Conservation (phyloP, 2,797 vertebrate species). For the Spondyliosoma cantharus region DNA sequence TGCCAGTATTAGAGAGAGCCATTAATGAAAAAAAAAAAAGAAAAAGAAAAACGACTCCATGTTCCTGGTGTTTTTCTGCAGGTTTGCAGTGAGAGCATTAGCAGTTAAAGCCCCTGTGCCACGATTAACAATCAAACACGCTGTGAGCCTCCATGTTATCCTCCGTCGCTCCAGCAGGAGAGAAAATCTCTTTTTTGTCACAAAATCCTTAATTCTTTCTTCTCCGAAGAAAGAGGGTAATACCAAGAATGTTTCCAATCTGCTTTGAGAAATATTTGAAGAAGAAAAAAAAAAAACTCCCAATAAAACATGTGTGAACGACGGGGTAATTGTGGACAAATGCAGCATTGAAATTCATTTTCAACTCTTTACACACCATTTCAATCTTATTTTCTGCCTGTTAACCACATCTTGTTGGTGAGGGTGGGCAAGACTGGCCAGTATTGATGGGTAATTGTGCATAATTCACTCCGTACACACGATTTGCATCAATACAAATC, state of each 20-base stretch:
- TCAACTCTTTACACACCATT: slow-evolving; percentile 99
- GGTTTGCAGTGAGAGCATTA: slow-evolving; percentile 88
- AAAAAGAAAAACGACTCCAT: slow-evolving; percentile 65
- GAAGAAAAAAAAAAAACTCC: slow-evolving; percentile 82
- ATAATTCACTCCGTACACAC: slow-evolving; percentile 94
- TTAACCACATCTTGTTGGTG: slow-evolving; percentile 99
- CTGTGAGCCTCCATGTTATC: slow-evolving; percentile 88
- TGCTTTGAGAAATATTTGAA: slow-evolving; percentile 93
- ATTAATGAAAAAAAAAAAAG: slow-evolving; percentile 81
- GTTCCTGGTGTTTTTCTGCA: slow-evolving; percentile 86
- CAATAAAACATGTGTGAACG: slow-evolving; percentile 99
- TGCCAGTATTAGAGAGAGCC: slow-evolving; percentile 82
- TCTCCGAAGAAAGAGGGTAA: slow-evolving; percentile 86
- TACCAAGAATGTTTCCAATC: slow-evolving; percentile 89
- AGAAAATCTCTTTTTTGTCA: slow-evolving; percentile 91
- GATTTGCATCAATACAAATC: slow-evolving; percentile 94
- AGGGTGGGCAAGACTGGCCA: slow-evolving; percentile 97
- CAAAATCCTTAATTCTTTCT: slow-evolving; percentile 91
- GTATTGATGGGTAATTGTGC: slow-evolving; percentile 97
- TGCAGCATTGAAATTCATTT: slow-evolving; percentile 99
- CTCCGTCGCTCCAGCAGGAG: slow-evolving; percentile 86
- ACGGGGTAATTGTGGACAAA: slow-evolving; percentile 99
- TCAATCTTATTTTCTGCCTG: slow-evolving; percentile 99
- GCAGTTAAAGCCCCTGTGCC: slow-evolving; percentile 86
- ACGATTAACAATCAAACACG: slow-evolving; percentile 89